Base-by-base conservation (phyloP, 2,888 invertebrate species). In the Melipona bicolor region DNA sequence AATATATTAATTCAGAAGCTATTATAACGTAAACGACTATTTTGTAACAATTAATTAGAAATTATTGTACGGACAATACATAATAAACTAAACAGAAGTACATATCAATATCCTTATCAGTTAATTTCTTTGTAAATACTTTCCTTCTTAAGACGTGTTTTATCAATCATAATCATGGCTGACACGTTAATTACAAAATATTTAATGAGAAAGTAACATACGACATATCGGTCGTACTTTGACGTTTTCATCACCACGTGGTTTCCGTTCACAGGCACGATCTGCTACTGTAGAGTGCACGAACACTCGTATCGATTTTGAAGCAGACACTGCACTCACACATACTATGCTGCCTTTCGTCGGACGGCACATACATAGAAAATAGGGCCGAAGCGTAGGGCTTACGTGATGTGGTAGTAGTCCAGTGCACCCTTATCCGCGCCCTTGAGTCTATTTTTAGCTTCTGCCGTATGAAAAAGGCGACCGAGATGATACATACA, bases 401-500 rank as follows among this genome's bases (percentile, higher is more conserved):
- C 87, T 88, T 88, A 79, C 77, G 86, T 90, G 91, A 91, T 90
- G 88, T 89, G 88, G 87, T 82, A 80, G 82, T 90, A 88, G 89
- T 85, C 88, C 88, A 90, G 81, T 89, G 89, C 88, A 91, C 88
- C 89, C 91, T 89, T 88, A 89, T 81, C 85, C 89, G 85, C 88
- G 92, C 90, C 92, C 93, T 93, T 93, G 93, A 93, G 92, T 91
- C 91, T 93, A 93, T 92, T 92, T 93, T 91, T 90, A 91, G 89
- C 84, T 76, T 67, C 77, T 71, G 78, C 80, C 84, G 87, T 69
- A 80, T 78, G 74, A 79, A 83, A 84, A 82, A 88, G 77, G n/a
- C 72, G 65, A 50, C 64, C 69, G 72, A 81, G 78, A 82, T 69
- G 80, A 75, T 73, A 78, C 70, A 62, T 59, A 70, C 67, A 50